Evolutionary conservation across 2,797 vertebrate species (phyloP), one percentile per base, ranked within the genome.

Genomic region (Alcedo quadribrachys): DNA sequence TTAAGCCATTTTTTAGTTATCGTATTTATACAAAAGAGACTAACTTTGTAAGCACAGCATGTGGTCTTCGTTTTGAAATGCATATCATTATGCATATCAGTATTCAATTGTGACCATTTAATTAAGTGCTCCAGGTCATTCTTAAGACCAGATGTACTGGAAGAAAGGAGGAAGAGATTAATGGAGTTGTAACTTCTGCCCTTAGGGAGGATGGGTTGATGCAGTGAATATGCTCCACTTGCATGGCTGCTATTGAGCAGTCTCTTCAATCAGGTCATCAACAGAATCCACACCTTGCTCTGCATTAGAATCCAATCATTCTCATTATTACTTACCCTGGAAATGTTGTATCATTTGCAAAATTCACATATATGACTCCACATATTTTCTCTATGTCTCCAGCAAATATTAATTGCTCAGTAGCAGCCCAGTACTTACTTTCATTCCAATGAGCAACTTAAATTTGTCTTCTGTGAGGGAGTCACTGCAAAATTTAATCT

Each of bases 41-140:
- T 22, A 65, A 16, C 20, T 61, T n/a, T 46, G 51, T 15, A 82
- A 81, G 77, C 70, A 20, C 61, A 78, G 57, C 1, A 4, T 85
- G 90, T 27, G 85, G 69, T 54, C 69, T 30, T 45, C 8, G 2
- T 33, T 86, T 57, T 35, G 30, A 55, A 48, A 33, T 42, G 77
- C 3, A 5, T 90, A 51, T 51, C 54, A 6, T 84, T 89, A 62
- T 62, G 67, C 24, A 51, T 40, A 55, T 51, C 83, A 75, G 16
- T 11, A 60, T 79, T 79, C 77, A 90, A 20, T 37, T 60, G 55
- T 84, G 81, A 69, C 55, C 88, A 66, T 45, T 91, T 84, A 89
- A 92, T 86, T 33, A 60, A 92, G 58, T 50, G 77, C 67, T 92
- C 48, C 53, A 15, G 93, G 90, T 88, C 90, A 57, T 63, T 79